Evolutionary conservation across 2,113 vertebrate species (phyloP).

Genomic region (Clarias magur): DNA sequence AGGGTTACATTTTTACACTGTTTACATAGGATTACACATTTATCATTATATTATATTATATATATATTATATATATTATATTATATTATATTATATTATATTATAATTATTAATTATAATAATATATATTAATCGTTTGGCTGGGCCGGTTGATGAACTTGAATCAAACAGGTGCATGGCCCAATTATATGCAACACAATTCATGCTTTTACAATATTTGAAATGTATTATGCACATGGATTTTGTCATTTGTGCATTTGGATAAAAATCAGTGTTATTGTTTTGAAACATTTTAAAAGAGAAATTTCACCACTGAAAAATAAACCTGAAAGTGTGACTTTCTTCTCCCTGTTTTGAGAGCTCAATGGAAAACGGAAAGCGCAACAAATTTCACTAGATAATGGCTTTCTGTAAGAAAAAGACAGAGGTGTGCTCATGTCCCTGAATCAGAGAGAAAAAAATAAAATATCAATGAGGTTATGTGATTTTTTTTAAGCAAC

Average conservation of each 20-base stretch:
- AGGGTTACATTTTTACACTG: too few relatives aligned
- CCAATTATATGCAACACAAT: background rate
- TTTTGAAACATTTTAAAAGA: constrained; percentile 27
- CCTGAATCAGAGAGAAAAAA: background rate
- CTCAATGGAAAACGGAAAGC: constrained; percentile 55
- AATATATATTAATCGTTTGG: background rate
- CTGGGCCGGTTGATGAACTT: background rate
- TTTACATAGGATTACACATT: too few relatives aligned
- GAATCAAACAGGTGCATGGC: background rate
- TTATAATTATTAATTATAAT: too few relatives aligned
- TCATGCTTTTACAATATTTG: background rate
- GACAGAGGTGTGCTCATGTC: background rate
- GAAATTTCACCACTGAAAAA: constrained; percentile 44
- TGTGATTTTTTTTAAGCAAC: constrained; percentile 18
- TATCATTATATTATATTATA: too few relatives aligned
- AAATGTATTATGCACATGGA: background rate
- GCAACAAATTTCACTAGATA: constrained; percentile 53
- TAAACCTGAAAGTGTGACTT: constrained; percentile 61
- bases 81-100: too few relatives aligned
- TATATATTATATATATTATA: too few relatives aligned
- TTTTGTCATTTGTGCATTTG: background rate
- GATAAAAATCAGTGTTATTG: background rate
- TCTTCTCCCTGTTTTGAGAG: constrained; percentile 54
- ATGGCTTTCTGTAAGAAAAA: constrained; percentile 49
- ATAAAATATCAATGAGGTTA: background rate